Percentiles rank a stretch among this genome's conserved stretches.
Evolutionary conservation across 2,888 invertebrate genomes (phyloP).

Genomic region (Dryobota labecula): DNA sequence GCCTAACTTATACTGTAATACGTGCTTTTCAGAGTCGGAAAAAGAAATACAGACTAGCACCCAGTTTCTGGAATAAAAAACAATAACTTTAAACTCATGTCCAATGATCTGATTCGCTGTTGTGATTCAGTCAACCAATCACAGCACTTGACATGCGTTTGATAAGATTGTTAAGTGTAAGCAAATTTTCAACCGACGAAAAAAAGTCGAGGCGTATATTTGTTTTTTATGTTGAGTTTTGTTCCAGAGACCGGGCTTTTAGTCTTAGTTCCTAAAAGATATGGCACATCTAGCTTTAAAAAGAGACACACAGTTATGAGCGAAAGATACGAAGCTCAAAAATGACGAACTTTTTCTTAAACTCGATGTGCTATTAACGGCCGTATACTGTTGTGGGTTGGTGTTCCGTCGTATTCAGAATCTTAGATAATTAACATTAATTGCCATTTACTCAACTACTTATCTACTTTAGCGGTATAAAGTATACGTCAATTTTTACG

Average conservation of each 20-base stretch:
- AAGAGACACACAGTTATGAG: not conserved
- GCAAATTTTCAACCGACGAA: no score
- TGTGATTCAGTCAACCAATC: no score
- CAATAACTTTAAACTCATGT: no score
- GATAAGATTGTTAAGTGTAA: no score
- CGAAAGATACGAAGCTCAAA: not conserved
- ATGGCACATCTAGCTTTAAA: not conserved
- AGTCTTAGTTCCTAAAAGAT: no score
- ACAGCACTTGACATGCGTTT: not conserved
- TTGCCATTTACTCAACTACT: not conserved
- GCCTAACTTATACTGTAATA: not conserved
- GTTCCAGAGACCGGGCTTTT: no score
- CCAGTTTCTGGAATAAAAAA: not conserved
- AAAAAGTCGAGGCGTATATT: no score
- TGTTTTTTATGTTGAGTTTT: not conserved
- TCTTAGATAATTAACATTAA: not conserved
- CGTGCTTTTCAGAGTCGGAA: no score
- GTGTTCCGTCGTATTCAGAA: not conserved
- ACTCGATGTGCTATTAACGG: not conserved
- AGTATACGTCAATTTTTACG: not conserved
- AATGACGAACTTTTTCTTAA: not conserved
- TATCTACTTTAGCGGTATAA: not conserved
- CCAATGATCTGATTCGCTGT: no score
- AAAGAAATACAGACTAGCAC: not conserved
- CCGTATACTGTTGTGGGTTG: no score